Evolutionary conservation across 2,113 vertebrate species (phyloP), one percentile per base, ranked within the genome.

Genomic region (Ceyx melanurus): DNA sequence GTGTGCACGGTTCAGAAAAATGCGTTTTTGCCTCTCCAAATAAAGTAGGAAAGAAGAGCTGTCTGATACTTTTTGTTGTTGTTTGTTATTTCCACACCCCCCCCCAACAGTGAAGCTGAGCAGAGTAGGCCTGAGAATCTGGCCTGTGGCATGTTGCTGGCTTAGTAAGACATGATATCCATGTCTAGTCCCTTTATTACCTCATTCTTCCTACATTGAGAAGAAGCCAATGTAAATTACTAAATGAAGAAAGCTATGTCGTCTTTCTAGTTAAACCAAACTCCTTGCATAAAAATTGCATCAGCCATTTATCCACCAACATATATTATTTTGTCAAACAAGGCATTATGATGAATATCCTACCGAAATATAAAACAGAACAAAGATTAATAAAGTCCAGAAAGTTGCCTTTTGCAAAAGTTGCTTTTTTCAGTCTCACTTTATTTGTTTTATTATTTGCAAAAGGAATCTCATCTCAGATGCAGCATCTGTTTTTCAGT

Each of bases 401-500:
- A 83, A 93, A 74, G 18, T 9, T 65, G 43, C 5, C 14, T 79
- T 83, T 77, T 61, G 70, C 75, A 70, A 25, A 68, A 80, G 26
- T 48, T 73, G 15, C 8, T 28, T 65, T 75, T 75, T 93, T 79
- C 15, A 45, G 40, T 67, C 81, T 75, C 78, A 29, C 21, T 25
- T 21, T 73, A 51, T 31, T 70, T 87, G n/a, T 37, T 87, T 87
- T 80, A 74, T 45, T 76, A 79, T 73, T 91, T 95, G 82, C n/a
- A 64, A 93, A 71, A 82, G 15, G 80, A 85, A 61, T 80, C 85
- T 90, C 61, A 71, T 95, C 92, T 95, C n/a, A 56, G 78, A 92
- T 88, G 86, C 93, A 95, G 78, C 92, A 91, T 96, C 94, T 97
- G 93, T 77, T 93, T 97, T 96, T 89, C 89, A 79, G 78, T 87